These are phyloP conservation scores for Platichthys stellatus DNA, from an alignment of 2,113 vertebrate genomes.

Conservation along the genomic window DNA sequence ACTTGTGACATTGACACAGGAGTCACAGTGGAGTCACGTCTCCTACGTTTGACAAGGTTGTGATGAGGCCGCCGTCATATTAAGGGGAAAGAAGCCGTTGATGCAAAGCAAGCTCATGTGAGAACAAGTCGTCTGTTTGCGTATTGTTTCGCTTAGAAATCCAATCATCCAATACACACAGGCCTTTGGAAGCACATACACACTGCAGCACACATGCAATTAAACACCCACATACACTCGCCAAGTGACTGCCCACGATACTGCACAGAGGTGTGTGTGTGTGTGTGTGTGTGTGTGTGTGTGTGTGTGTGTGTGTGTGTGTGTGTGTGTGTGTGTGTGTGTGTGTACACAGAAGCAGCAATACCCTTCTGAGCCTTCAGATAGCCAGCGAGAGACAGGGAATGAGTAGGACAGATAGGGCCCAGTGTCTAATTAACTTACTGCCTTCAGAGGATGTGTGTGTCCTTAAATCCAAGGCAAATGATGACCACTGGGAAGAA, in stretches of 20 bases:
- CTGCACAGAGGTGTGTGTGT: neutral
- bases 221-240: constrained; percentile 17
- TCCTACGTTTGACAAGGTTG: constrained; percentile 50
- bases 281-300: constrained; percentile 1
- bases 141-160: constrained; percentile 2
- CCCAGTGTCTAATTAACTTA: constrained; percentile 64
- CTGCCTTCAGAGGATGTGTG: constrained; percentile 57
- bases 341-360: constrained; percentile 56
- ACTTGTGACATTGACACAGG: constrained; percentile 58
- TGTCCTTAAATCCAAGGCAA: constrained; percentile 62
- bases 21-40: constrained; percentile 49
- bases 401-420: constrained; percentile 46
- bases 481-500: constrained; percentile 54
- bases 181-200: constrained; percentile 13
- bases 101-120: neutral
- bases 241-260: constrained; percentile 13
- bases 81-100: neutral
- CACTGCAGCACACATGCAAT: constrained; percentile 7
- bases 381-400: constrained; percentile 27
- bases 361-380: constrained; percentile 29
- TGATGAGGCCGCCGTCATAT: constrained; percentile 41
- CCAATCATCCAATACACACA: constrained; percentile 13
- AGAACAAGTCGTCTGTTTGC: constrained; percentile 1
- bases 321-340: constrained; percentile 1
- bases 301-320: neutral